These are phyloP conservation scores for Zaprionus vittiger DNA, from an alignment of 1,140 invertebrate species.

Conservation along the genomic window DNA sequence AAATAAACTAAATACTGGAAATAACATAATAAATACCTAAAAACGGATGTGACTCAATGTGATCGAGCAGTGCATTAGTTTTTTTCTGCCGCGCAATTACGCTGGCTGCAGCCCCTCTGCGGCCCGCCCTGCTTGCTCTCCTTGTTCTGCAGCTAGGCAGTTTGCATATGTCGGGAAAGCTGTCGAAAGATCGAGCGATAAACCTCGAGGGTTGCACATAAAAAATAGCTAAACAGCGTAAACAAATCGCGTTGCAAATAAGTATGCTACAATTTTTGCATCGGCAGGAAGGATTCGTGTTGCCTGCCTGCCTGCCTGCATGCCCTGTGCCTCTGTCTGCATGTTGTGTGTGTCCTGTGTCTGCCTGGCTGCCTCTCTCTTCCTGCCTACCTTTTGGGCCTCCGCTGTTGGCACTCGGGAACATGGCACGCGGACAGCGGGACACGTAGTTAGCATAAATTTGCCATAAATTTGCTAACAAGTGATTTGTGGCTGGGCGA, in stretches of 20 bases:
- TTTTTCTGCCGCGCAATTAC: conserved; percentile 20
- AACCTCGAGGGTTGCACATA: conserved; percentile 7
- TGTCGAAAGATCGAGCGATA: conserved; percentile 72
- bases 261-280: conserved; percentile 50
- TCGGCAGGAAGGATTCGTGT: conserved; percentile 26
- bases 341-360: not conserved
- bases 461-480: conserved; percentile 82
- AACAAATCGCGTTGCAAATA: conserved; percentile 38
- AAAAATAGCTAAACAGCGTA: conserved; percentile 21
- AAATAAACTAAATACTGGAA: conserved; percentile 8
- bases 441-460: conserved; percentile 83
- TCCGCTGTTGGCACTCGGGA: conserved; percentile 34
- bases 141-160: conserved; percentile 22
- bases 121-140: not conserved
- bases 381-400: conserved; percentile 37
- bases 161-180: conserved; percentile 56
- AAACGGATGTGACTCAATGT: not conserved
- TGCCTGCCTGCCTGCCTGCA: not conserved
- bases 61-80: not conserved
- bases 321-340: too few relatives aligned
- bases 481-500: conserved; percentile 74
- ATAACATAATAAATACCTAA: conserved; percentile 3
- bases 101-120: conserved; percentile 23
- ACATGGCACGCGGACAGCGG: conserved; percentile 30
- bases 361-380: not conserved